A percentile compares a stretch with the other conserved stretches of the same genome.
These are phyloP conservation scores for Odontomyia ornata DNA, from an alignment of 2,888 invertebrate genomes.

Conservation along the genomic window DNA sequence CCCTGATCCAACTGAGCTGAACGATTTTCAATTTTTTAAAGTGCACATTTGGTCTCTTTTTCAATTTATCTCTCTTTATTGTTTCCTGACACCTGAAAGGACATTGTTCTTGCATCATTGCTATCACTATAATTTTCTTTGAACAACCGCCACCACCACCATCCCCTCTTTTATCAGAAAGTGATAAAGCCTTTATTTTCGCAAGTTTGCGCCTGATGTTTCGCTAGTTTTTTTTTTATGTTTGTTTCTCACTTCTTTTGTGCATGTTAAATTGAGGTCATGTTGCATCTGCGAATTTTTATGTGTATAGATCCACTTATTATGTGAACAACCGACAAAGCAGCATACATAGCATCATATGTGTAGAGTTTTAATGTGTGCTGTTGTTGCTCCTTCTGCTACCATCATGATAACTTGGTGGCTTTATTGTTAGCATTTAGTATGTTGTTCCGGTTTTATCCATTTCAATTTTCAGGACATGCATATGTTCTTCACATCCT, in stretches of 20 bases:
- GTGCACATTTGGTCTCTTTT: no score
- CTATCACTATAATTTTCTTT: no score
- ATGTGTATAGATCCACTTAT: neutral
- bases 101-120: no score
- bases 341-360: neutral
- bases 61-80: no score
- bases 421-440: neutral
- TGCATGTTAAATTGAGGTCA: conserved; percentile 27
- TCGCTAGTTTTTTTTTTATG: neutral
- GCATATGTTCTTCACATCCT: no score
- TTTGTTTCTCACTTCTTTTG: neutral
- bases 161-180: no score
- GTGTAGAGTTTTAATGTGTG: neutral
- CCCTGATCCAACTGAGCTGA: no score
- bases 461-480: neutral
- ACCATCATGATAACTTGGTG: neutral
- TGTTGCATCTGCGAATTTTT: conserved; percentile 36
- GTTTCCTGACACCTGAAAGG: no score
- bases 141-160: no score
- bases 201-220: neutral
- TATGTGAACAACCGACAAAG: no score
- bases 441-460: conserved; percentile 16
- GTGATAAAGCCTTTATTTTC: no score
- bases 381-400: neutral
- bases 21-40: no score